Base-by-base conservation (phyloP, 2,113 vertebrate genomes). In the Acanthochromis polyacanthus region DNA sequence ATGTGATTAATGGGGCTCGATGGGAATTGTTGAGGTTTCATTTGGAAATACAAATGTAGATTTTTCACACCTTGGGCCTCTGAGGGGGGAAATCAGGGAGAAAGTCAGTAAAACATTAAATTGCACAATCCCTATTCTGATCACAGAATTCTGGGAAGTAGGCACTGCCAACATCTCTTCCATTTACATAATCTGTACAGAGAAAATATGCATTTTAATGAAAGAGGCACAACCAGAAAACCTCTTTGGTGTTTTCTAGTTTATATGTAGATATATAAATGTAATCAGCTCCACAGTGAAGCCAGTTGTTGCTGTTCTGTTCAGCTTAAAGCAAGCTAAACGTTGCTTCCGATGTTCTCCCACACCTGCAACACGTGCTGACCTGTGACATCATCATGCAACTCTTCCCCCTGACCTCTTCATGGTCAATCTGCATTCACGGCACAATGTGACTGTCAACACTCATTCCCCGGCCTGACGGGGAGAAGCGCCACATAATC, bases 351-450 rank as follows among this genome's bases (percentile, higher is more conserved):
- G 16, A 7, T n/a, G 17, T 3, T 43, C 68, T 70, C 69, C 75
- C 80, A 64, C 65, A 78, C 56, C 71, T 32, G 51, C 64, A 77
- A 81, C 81, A 75, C 57, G 63, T 87, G 79, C 72, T 85, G 74
- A 85, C 83, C 79, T 76, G 77, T 87, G 89, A 88, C 83, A 83
- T 89, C 88, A 89, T 64, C 59, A 61, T 60, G 48, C 72, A 82
- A 36, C 79, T 77, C 77, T 75, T 68, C 69, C 62, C 53, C 55
- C 61, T 76, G 76, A 85, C 79, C 86, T 65, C 79, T 22, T 3
- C 3, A 57, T 30, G 67, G 60, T 84, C 82, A 74, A 57, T 45
- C 52, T 74, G 66, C 76, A 67, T 83, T 80, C 79, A 75, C 16
- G 0, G 38, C 60, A 82, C 84, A 87, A 82, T 82, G 71, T 11